Percentiles rank a stretch among this genome's conserved stretches.
These are phyloP conservation scores for Danaus melanippus DNA, from an alignment of 1,140 invertebrate genomes.

Conservation along the genomic window DNA sequence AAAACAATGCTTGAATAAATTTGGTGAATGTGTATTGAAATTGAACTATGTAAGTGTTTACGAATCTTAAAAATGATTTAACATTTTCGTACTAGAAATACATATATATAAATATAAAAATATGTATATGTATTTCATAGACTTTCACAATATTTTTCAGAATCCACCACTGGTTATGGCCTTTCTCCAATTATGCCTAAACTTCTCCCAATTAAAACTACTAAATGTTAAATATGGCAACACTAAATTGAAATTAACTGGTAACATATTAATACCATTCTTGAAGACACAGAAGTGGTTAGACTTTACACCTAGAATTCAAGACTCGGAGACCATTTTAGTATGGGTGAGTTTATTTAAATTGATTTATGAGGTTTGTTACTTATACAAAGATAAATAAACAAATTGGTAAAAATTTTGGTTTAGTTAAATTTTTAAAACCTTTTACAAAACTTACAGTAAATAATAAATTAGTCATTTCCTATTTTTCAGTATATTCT, in stretches of 20 bases:
- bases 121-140: too few relatives aligned
- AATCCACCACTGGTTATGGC: conserved; percentile 33
- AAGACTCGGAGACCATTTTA: conserved; percentile 29
- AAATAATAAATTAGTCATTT: too few relatives aligned
- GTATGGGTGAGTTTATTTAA: conserved; percentile 43
- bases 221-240: conserved; percentile 59
- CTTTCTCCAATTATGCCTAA: conserved; percentile 45
- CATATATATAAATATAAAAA: too few relatives aligned
- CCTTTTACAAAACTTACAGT: too few relatives aligned
- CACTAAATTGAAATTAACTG: conserved; percentile 32
- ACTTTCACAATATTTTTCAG: conserved; percentile 34
- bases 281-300: conserved; percentile 42
- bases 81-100: too few relatives aligned
- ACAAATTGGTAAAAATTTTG: too few relatives aligned
- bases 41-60: conserved; percentile 48
- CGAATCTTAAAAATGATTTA: too few relatives aligned
- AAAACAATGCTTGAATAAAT: conserved; percentile 44
- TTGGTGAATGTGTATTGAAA: conserved; percentile 47
- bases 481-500: too few relatives aligned
- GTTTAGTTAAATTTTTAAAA: too few relatives aligned
- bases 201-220: conserved; percentile 42
- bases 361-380: not conserved
- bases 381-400: too few relatives aligned
- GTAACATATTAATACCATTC: conserved; percentile 30
- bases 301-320: conserved; percentile 26